Evolutionary conservation across 2,113 vertebrate genomes (phyloP), one percentile per base, ranked within the genome.

Genomic region (Chiloscyllium plagiosum): DNA sequence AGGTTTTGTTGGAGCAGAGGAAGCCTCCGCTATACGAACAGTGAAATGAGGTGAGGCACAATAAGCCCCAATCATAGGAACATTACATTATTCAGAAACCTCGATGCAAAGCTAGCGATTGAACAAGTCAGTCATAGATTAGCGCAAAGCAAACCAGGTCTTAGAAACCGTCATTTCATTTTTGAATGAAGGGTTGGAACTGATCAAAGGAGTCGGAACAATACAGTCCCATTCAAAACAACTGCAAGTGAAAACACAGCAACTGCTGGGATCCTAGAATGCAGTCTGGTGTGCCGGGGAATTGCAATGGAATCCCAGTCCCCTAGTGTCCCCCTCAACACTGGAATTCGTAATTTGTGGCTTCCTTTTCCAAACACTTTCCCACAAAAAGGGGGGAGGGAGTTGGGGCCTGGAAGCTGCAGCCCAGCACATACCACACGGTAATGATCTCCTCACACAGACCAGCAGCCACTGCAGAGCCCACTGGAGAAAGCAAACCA

Each of bases 331-430:
- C 69, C 42, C 50, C 92, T 47, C 66, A 26, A 69, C 52, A 69
- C 92, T 69, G 66, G 10, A 94, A 69, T 69, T 24, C 17, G 78
- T 72, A 95, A 95, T 95, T 95, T 95, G 93, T 50, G 66, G 68
- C 24, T 70, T 95, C 65, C 93, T 50, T 72, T 50, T 92, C 89
- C 33, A 33, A 92, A 65, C 89, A 92, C 89, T 92, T 92, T 92
- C 89, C 89, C 93, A 70, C 93, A 70, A 95, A 47, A 50, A 15
- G 19, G 33, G 89, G 33, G 89, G 56, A 66, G 89, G 56, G 20
- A 17, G 17, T 61, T 17, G 52, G 19, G 8, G 8, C 2, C 85
- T 33, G 6, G 10, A 2, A 92, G 56, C 56, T 20, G 89, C 50
- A 89, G 8, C 7, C 86, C 56, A n/a, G 50, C 19, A 33, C 89